Percentiles rank a stretch among this genome's conserved stretches.
These are phyloP conservation scores for Metopolophium dirhodum DNA, from an alignment of 1,140 invertebrate genomes.

Conservation along the genomic window DNA sequence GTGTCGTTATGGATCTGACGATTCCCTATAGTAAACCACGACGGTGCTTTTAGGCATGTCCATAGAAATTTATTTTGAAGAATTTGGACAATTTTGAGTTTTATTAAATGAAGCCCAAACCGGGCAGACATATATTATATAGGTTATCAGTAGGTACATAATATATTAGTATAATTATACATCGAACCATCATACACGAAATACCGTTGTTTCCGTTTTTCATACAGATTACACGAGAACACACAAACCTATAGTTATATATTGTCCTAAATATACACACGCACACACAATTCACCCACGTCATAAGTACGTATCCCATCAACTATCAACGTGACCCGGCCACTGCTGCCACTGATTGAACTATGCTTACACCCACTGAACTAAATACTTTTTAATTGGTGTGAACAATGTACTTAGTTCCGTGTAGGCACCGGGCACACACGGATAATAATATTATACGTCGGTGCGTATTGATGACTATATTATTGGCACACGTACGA, in stretches of 20 bases:
- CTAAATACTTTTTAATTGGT: slow-evolving; percentile 1
- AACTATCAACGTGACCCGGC: background rate
- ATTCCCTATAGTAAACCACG: too few species aligned
- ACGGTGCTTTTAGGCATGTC: too few species aligned
- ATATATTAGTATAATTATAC: too few species aligned
- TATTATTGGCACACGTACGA: background rate
- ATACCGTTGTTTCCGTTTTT: background rate
- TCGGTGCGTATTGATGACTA: background rate
- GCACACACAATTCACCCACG: background rate
- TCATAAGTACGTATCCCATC: background rate
- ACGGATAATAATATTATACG: background rate
- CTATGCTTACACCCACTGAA: background rate
- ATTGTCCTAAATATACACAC: background rate
- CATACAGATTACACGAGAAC: background rate
- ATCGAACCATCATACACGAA: too few species aligned
- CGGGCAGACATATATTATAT: too few species aligned
- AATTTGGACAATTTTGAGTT: too few species aligned
- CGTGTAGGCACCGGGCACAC: background rate
- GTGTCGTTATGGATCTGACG: too few species aligned
- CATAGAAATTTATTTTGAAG: too few species aligned
- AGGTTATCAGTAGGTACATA: too few species aligned
- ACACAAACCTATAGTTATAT: background rate
- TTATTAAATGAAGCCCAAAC: too few species aligned
- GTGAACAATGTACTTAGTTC: background rate
- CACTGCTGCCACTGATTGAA: background rate